Base-by-base conservation (phyloP, 2,888 invertebrate species). In the Bombylius major region DNA sequence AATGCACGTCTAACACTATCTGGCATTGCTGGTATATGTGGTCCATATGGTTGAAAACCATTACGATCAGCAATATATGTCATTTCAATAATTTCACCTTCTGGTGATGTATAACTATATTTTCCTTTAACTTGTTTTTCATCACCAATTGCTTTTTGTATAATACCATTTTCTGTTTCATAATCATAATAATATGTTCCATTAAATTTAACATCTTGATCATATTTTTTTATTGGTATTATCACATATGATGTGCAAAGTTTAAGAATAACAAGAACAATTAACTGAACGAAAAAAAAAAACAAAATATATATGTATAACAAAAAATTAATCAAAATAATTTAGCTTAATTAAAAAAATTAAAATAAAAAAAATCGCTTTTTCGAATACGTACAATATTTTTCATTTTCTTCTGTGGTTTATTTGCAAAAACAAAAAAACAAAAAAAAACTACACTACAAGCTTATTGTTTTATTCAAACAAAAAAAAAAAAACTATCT, bases 71-170 rank as follows among this genome's bases (percentile, higher is more conserved):
- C 54, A 13, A 44, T 45, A n/a, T 54, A 54, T 7, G 33, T 56
- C 4, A 56, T 42, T 49, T 56, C 53, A 36, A 56, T 52, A 11
- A 48, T 44, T 7, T 32, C 23, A 5, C 56, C 56, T 12, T 56
- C 56, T 13, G 56, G 56, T 13, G 56, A 52, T 4, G 45, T 52
- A 42, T 56, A 56, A n/a, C 48, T 56, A 23, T 56, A 56, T 11
- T 36, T 42, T 11, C 56, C 56, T 39, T 52, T 56, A 23, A 56
- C 56, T 36, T 36, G 32, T 4, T 49, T 36, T 23, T 48, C 49
- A 50, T 49, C 45, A 7, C 56, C 56, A n/a, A 53, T n/a, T 4
- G 56, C 56, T 44, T 56, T 47, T 42, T 47, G 47, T 7, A 12
- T n/a, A 23, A 56, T 56, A 42, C 53, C 53, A 49, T 56, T 49